These are phyloP conservation scores for Capromys pilorides DNA, from an alignment of 2,797 vertebrate species.

Conservation along the genomic window DNA sequence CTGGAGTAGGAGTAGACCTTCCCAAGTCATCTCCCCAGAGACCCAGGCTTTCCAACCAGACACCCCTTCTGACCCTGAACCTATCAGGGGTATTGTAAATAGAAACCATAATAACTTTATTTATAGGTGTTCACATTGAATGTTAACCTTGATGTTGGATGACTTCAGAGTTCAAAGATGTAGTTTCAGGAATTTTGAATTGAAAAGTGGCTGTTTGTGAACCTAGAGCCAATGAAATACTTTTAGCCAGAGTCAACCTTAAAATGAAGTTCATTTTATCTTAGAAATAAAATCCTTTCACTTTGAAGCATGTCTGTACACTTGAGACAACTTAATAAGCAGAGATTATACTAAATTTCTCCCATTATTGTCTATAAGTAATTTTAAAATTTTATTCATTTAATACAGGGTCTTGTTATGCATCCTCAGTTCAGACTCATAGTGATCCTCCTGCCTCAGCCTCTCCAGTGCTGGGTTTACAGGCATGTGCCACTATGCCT, in stretches of 20 bases:
- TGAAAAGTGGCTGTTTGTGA: conserved; percentile 16
- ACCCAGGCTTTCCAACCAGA: not conserved
- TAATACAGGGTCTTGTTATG: too few relatives aligned
- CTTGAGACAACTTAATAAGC: not conserved
- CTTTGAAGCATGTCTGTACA: not conserved
- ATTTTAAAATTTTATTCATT: too few relatives aligned
- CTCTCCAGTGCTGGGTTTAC: too few relatives aligned
- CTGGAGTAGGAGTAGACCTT: not conserved
- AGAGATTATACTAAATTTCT: not conserved
- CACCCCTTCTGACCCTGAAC: not conserved
- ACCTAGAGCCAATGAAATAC: not conserved
- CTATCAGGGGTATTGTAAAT: not conserved
- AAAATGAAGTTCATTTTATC: conserved; percentile 50
- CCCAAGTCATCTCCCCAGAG: not conserved
- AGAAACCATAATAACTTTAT: not conserved
- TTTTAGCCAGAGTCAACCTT: conserved; percentile 10
- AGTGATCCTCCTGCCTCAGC: too few relatives aligned
- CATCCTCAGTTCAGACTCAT: too few relatives aligned
- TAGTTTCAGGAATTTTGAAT: not conserved
- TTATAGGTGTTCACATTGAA: not conserved
- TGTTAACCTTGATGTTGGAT: not conserved
- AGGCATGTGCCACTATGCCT: too few relatives aligned
- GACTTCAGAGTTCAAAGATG: not conserved
- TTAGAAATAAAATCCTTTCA: conserved; percentile 22
- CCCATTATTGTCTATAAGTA: not conserved